A percentile compares a stretch with the other conserved stretches of the same genome.
These are phyloP conservation scores for Eulacestoma nigropectus DNA, from an alignment of 2,113 vertebrate species.

Conservation along the genomic window DNA sequence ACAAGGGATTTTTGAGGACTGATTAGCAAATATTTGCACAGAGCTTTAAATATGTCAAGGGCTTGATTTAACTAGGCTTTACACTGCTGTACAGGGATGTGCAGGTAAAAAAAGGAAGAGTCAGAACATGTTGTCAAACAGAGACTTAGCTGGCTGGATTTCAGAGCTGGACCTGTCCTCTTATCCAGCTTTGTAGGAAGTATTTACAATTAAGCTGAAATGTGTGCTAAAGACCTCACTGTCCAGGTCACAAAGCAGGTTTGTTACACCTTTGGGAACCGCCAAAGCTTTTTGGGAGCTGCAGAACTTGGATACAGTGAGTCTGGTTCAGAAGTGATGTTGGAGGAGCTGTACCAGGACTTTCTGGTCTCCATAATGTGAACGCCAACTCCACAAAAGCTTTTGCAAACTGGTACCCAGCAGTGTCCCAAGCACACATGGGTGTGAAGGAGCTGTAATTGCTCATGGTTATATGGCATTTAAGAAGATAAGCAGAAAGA, in stretches of 20 bases:
- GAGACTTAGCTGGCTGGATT: neutral
- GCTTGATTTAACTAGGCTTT: neutral
- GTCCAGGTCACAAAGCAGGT: neutral
- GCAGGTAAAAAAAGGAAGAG: neutral
- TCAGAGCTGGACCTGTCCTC: neutral
- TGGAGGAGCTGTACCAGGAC: neutral
- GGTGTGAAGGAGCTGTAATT: neutral
- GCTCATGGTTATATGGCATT: accelerated
- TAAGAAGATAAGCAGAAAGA: neutral
- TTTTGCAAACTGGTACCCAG: neutral
- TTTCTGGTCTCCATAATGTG: neutral
- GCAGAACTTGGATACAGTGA: neutral
- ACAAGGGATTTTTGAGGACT: slow-evolving; percentile 3
- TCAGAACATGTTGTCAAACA: neutral
- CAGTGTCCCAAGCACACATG: neutral
- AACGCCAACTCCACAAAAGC: accelerated
- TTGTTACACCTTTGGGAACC: neutral
- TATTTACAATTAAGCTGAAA: neutral
- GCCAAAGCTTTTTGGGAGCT: neutral
- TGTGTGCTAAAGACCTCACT: neutral
- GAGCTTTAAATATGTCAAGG: neutral
- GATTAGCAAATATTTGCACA: slow-evolving; percentile 54
- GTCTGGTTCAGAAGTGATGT: neutral
- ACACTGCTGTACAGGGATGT: neutral
- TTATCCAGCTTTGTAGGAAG: neutral